Percentiles rank a stretch among this genome's conserved stretches.
These are phyloP conservation scores for Sparus aurata DNA, from an alignment of 2,797 vertebrate genomes.

Conservation along the genomic window DNA sequence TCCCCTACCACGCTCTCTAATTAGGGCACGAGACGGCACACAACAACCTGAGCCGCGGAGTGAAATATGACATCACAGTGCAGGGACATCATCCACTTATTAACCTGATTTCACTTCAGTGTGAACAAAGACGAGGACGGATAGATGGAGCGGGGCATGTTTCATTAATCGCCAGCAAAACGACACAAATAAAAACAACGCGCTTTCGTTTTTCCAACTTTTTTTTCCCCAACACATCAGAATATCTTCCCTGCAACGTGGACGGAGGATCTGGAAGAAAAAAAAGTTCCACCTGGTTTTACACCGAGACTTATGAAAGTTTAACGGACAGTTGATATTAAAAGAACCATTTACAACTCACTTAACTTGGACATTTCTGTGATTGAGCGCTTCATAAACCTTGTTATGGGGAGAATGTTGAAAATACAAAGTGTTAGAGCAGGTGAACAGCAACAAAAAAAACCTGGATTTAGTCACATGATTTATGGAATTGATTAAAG, in stretches of 20 bases:
- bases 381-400: neutral
- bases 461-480: neutral
- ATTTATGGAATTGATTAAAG: neutral
- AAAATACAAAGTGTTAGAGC: neutral
- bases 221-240: neutral
- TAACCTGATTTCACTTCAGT: conserved; percentile 84
- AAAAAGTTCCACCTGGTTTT: neutral
- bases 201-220: neutral
- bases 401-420: neutral
- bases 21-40: conserved; percentile 85
- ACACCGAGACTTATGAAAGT: neutral
- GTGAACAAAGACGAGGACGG: conserved; percentile 76
- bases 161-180: conserved; percentile 64
- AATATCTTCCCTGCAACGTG: neutral
- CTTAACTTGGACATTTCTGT: neutral
- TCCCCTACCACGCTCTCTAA: conserved; percentile 66
- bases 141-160: conserved; percentile 46
- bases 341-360: neutral
- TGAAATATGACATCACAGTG: conserved; percentile 66
- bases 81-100: conserved; percentile 77
- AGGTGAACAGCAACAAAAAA: neutral
- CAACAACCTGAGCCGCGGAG: conserved; percentile 77
- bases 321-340: neutral
- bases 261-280: too few relatives aligned
- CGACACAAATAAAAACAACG: conserved; percentile 47